Evolutionary conservation across 2,797 vertebrate genomes (phyloP).

Genomic region (Halcyon chelicuti): DNA sequence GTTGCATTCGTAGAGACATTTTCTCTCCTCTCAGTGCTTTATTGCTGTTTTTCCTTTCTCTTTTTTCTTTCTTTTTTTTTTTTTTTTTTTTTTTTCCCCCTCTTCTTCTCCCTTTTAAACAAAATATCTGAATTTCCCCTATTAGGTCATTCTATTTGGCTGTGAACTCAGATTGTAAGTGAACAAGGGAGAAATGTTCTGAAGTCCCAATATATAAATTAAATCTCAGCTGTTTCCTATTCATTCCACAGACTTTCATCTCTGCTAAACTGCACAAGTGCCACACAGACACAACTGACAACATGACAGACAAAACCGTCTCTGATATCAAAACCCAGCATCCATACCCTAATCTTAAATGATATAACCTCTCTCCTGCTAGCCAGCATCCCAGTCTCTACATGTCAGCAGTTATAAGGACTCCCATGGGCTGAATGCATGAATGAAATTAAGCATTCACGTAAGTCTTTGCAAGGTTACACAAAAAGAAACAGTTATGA

Average conservation of each 20-base stretch:
- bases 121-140: conserved; percentile 41
- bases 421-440: neutral
- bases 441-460: conserved; percentile 3
- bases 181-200: conserved; percentile 4
- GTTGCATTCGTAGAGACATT: conserved; percentile 67
- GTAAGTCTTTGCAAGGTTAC: neutral
- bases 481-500: neutral
- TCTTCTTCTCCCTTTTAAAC: neutral
- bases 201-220: conserved; percentile 21
- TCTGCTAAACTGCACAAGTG: neutral
- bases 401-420: neutral
- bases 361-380: neutral
- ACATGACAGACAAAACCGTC: neutral
- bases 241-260: neutral
- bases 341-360: neutral
- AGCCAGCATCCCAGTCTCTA: neutral
- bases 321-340: neutral
- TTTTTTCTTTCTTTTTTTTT: neutral
- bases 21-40: conserved; percentile 40
- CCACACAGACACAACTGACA: neutral
- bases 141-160: conserved; percentile 49
- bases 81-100: neutral
- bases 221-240: conserved; percentile 17
- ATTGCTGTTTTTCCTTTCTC: conserved; percentile 8
- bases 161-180: conserved; percentile 9